Evolutionary conservation across 2,113 vertebrate genomes (phyloP).

Genomic region (Bujurquina vittata): DNA sequence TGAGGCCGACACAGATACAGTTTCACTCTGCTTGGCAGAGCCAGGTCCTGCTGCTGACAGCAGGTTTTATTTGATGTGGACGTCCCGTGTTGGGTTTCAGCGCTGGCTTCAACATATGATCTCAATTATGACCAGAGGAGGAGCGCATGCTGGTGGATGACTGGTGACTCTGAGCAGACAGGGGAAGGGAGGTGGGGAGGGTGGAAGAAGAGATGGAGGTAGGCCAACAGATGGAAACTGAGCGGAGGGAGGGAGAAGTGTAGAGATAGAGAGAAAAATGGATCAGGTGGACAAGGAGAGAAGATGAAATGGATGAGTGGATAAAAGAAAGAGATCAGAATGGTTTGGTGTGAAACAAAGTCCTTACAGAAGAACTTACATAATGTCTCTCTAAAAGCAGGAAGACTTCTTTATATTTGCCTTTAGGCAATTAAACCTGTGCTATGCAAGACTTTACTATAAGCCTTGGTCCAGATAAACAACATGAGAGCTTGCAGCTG

Average conservation of each 20-base stretch:
- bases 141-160: constrained; percentile 70
- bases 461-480: not conserved
- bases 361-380: not conserved
- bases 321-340: not conserved
- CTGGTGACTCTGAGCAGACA: constrained; percentile 69
- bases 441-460: not conserved
- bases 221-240: constrained; percentile 58
- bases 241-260: constrained; percentile 9
- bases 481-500: not conserved
- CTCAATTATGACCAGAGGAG: constrained; percentile 79
- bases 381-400: not conserved
- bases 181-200: constrained; percentile 20
- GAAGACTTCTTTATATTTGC: not conserved
- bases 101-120: constrained; percentile 80
- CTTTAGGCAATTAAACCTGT: not conserved
- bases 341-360: not conserved
- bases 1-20: constrained; percentile 71
- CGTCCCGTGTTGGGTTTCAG: constrained; percentile 79
- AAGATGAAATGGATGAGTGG: not conserved
- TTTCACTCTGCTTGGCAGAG: constrained; percentile 73
- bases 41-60: constrained; percentile 73
- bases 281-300: constrained; percentile 34
- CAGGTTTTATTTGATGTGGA: constrained; percentile 82
- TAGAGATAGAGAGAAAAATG: constrained; percentile 19
- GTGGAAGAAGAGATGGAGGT: constrained; percentile 58